These are phyloP conservation scores for Chiloscyllium plagiosum DNA, from an alignment of 2,113 vertebrate genomes.

Conservation along the genomic window DNA sequence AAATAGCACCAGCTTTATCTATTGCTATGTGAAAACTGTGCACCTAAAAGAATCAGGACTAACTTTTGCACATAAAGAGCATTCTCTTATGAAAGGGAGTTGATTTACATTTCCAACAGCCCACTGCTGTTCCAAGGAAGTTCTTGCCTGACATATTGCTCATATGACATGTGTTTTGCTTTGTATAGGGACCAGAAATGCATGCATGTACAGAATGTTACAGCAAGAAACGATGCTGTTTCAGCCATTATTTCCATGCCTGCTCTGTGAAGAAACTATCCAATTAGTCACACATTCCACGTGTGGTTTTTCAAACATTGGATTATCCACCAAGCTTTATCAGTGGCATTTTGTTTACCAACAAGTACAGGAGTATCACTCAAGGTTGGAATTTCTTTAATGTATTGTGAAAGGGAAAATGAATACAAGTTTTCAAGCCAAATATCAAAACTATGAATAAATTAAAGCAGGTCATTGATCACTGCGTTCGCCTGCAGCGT, in stretches of 20 bases:
- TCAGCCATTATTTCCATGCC: background rate
- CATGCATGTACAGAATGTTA: background rate
- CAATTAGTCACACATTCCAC: background rate
- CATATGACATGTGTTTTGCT: background rate
- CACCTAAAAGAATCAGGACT: background rate
- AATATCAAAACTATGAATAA: background rate
- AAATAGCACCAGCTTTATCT: background rate
- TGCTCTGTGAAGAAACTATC: background rate
- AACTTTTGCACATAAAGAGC: background rate
- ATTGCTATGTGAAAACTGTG: constrained; percentile 1
- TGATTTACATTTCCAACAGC: background rate
- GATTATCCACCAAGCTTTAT: background rate
- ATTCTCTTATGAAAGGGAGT: background rate
- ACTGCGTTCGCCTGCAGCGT: no score
- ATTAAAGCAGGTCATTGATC: background rate
- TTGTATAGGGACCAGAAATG: background rate
- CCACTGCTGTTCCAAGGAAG: background rate
- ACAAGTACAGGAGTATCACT: background rate
- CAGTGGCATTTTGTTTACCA: background rate
- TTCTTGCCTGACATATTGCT: background rate
- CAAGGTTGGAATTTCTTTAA: background rate
- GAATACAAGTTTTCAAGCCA: background rate
- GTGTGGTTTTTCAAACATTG: background rate
- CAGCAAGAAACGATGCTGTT: background rate
- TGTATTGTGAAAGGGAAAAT: background rate